Evolutionary conservation across 2,797 vertebrate species (phyloP), one percentile per base, ranked within the genome.

Genomic region (Betta splendens): DNA sequence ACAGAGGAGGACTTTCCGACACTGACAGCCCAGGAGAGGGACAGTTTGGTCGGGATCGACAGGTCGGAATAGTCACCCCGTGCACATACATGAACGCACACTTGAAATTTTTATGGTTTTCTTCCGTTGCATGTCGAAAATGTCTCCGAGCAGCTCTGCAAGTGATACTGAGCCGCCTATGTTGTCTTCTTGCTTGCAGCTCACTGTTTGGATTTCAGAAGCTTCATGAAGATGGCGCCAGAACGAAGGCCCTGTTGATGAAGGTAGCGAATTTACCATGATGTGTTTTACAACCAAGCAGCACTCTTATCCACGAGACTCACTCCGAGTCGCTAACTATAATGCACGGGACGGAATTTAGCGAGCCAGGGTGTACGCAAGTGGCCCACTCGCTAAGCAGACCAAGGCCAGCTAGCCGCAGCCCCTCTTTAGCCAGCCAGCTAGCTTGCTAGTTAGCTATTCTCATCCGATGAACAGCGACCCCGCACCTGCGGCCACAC

Each of bases 221-320:
- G 93, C 94, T 98, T 94, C 95, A 94, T 94, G 96, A 98, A 98
- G 96, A 98, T 98, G 96, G 96, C 96, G 96, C 94, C 94, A 96
- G 96, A 94, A 96, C 93, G 93, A 96, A 96, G 95, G 95, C 95
- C 95, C 92, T 98, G 87, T 90, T 98, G 87, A 91, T 94, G 89
- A 98, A 98, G 96, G 96, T 98, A 88, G 69, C 60, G 4, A 53
- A 74, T 74, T 39, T 61, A 64, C 66, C 20, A 64, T 50, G 35
- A 33, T 66, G 61, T 77, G 2, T 69, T 65, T 63, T 20, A 44
- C 40, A 46, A 15, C 18, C 38, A 37, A 67, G 51, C 55, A 43
- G 48, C 39, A 13, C 37, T 15, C 22, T 0, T 3, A 3, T 23
- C 21, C 38, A 23, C 9, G 1, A 43, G 31, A 37, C 31, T 29